Conservation (phyloP, 2,888 invertebrate species). For the Heliconius ismenius region DNA sequence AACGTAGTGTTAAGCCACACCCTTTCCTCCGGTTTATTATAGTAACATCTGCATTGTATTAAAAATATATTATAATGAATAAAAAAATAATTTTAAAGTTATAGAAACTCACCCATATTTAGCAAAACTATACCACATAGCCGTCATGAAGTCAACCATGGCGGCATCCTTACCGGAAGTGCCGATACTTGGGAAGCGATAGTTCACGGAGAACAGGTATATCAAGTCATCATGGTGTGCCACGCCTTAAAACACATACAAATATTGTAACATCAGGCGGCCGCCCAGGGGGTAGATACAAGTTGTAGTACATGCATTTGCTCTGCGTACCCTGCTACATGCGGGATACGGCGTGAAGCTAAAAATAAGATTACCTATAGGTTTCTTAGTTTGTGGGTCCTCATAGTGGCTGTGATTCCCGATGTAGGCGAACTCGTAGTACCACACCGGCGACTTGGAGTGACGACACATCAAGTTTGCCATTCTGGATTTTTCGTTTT, state of each 20-base stretch:
- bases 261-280: too few relatives aligned
- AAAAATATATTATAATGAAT: too few relatives aligned
- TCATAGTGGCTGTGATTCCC: conserved; percentile 63
- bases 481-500: conserved; percentile 48
- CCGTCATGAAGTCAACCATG: conserved; percentile 70
- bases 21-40: neutral
- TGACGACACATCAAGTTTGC: conserved; percentile 59
- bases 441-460: conserved; percentile 56
- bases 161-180: conserved; percentile 60
- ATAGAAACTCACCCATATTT: conserved; percentile 64
- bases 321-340: too few relatives aligned
- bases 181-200: conserved; percentile 64
- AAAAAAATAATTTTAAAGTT: neutral
- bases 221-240: conserved; percentile 77
- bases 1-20: too few relatives aligned
- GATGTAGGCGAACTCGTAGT: conserved; percentile 63
- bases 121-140: conserved; percentile 74
- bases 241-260: conserved; percentile 53
- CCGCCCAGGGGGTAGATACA: too few relatives aligned
- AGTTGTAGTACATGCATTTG: too few relatives aligned
- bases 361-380: conserved; percentile 50
- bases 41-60: neutral
- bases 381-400: conserved; percentile 57
- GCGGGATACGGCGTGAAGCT: neutral
- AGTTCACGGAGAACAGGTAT: conserved; percentile 71